Conservation (phyloP, 1,140 invertebrate species). For the Metaphire vulgaris region DNA sequence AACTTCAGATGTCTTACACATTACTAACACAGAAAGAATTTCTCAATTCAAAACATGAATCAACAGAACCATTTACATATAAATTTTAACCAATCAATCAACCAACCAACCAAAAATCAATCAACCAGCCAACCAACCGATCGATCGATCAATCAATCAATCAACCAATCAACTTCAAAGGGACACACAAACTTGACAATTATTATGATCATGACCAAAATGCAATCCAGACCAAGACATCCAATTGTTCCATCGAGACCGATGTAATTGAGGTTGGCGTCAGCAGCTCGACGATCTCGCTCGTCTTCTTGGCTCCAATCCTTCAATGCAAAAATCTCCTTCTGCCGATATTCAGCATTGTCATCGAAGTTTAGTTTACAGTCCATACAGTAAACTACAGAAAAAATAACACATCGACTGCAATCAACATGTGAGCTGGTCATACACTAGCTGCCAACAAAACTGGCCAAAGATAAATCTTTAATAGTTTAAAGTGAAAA, state of each 20-base stretch:
- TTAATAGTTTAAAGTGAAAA: too few relatives aligned
- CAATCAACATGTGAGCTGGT: not conserved
- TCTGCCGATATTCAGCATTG: slow-evolving; percentile 89
- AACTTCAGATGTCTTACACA: too few relatives aligned
- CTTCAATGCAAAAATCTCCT: slow-evolving; percentile 75
- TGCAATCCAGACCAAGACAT: slow-evolving; percentile 54
- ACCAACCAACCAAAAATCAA: too few relatives aligned
- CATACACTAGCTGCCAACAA: not conserved
- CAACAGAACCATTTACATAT: not conserved
- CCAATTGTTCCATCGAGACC: slow-evolving; percentile 77
- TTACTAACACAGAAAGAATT: too few relatives aligned
- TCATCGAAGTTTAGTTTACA: slow-evolving; percentile 93
- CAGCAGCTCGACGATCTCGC: slow-evolving; percentile 86
- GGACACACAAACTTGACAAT: not conserved
- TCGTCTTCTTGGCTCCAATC: slow-evolving; percentile 89
- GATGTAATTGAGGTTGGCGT: slow-evolving; percentile 92
- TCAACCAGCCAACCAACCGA: too few relatives aligned
- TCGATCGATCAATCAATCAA: too few relatives aligned
- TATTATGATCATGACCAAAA: not conserved
- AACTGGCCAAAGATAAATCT: too few relatives aligned
- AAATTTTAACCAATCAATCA: not conserved
- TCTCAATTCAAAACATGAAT: too few relatives aligned
- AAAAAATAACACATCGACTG: not conserved
- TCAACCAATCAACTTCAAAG: too few relatives aligned
- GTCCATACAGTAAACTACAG: slow-evolving; percentile 80